Evolutionary conservation across 2,888 invertebrate genomes (phyloP).

Genomic region (Monoplex corrugatus): DNA sequence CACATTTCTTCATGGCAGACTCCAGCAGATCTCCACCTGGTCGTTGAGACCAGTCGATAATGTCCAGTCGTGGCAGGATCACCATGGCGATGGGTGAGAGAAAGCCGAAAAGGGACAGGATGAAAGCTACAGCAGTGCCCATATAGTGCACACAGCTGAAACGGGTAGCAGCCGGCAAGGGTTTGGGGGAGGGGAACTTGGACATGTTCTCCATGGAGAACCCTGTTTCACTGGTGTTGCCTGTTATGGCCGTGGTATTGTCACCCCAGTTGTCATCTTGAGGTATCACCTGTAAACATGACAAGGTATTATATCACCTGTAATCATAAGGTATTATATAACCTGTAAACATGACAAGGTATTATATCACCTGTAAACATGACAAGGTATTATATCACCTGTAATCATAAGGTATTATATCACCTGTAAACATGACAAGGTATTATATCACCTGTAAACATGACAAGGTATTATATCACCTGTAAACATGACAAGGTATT

Average conservation of each 20-base stretch:
- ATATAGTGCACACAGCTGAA: conserved; percentile 85
- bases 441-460: too few relatives aligned
- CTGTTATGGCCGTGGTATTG: conserved; percentile 97
- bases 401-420: too few relatives aligned
- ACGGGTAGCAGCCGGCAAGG: conserved; percentile 56
- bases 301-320: too few relatives aligned
- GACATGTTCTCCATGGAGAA: conserved; percentile 92
- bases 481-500: too few relatives aligned
- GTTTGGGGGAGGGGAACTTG: conserved; percentile 68
- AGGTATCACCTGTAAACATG: conserved; percentile 96
- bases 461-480: too few relatives aligned
- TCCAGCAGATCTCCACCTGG: conserved; percentile 37
- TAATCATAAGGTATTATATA: too few relatives aligned
- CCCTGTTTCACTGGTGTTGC: conserved; percentile 97
- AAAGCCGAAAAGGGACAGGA: conserved; percentile 91
- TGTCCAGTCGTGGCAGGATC: conserved; percentile 90
- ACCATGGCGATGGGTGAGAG: conserved; percentile 97
- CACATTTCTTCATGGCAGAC: conserved; percentile 59
- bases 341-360: too few relatives aligned
- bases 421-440: too few relatives aligned
- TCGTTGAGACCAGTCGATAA: conserved; percentile 83
- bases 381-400: too few relatives aligned
- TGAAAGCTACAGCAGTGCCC: conserved; percentile 89
- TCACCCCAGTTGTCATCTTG: conserved; percentile 99
- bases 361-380: too few relatives aligned